Evolutionary conservation across 2,113 vertebrate species (phyloP), one percentile per base, ranked within the genome.

Genomic region (Calyptommatus sinebrachiatus): DNA sequence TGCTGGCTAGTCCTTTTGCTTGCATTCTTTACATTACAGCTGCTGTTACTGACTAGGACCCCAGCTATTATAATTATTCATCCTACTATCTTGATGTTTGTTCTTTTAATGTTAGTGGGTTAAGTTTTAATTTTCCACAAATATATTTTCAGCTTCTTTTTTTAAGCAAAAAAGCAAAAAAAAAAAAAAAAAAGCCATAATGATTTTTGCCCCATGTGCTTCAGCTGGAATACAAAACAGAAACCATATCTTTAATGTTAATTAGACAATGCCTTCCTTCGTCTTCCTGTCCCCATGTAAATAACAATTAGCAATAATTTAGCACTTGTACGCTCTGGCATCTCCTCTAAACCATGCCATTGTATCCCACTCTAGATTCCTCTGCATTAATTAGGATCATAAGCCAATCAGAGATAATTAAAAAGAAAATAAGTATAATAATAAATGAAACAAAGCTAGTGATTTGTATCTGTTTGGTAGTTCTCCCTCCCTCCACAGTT

Each of bases 271-370:
- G 80, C 93, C 88, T 91, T 92, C 84, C 92, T 94, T 93, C 92
- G 92, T 93, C 91, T 95, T 95, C 92, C 88, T 94, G 92, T 91
- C 93, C 93, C 90, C 53, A 1, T 90, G 89, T 95, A 95, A 95
- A 94, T 94, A 94, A 95, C 93, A 95, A 95, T 95, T 95, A 94
- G 90, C 90, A 94, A 94, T 94, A 93, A 95, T 95, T 94, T 93
- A 94, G 91, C 93, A 94, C 90, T 95, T 94, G 87, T 94, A 93
- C 87, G 92, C 91, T 91, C 91, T 95, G 94, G 93, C 94, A 92
- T 95, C 93, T 94, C 91, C 79, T 69, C 89, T 93, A 91, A 94
- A 78, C 90, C 90, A 92, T 93, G 94, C 91, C 86, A 95, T 93
- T 95, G 92, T 94, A 94, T 94, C 93, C 90, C 82, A 94, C 92